A percentile compares a stretch with the other conserved stretches of the same genome.
Conservation (phyloP, 2,113 vertebrate genomes). For the Zosterops borbonicus region DNA sequence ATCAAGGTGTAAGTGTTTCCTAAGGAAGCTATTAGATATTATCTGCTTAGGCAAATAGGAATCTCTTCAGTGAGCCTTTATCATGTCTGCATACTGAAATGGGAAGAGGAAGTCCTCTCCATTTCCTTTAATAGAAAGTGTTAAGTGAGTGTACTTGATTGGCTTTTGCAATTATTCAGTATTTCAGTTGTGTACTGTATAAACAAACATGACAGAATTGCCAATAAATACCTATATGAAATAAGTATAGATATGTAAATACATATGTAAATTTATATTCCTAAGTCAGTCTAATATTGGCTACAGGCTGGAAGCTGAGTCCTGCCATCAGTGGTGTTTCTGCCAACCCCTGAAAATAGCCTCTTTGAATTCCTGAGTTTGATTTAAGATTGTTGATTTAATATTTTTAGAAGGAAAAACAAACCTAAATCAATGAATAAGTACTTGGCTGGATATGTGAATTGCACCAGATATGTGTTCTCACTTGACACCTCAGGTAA, state of each 20-base stretch:
- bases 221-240: not conserved
- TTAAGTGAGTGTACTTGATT: not conserved
- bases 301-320: not conserved
- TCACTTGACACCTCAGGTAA: not conserved
- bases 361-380: constrained; percentile 36
- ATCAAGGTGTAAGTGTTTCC: not conserved
- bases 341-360: constrained; percentile 21
- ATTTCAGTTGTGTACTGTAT: not conserved
- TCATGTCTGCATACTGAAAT: not conserved
- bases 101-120: not conserved
- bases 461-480: not conserved
- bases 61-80: not conserved
- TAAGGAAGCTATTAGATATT: not conserved
- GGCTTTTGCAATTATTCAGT: not conserved
- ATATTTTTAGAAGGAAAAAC: constrained; percentile 55
- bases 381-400: constrained; percentile 48
- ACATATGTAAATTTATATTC: not conserved
- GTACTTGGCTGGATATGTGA: not conserved
- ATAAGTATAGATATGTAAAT: not conserved
- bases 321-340: not conserved
- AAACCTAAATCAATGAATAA: constrained; percentile 4
- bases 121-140: not conserved
- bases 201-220: not conserved
- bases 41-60: not conserved
- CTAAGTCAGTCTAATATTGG: not conserved